A percentile compares a stretch with the other conserved stretches of the same genome.
Evolutionary conservation across 2,797 vertebrate genomes (phyloP).

Genomic region (Adelosebastes latens): DNA sequence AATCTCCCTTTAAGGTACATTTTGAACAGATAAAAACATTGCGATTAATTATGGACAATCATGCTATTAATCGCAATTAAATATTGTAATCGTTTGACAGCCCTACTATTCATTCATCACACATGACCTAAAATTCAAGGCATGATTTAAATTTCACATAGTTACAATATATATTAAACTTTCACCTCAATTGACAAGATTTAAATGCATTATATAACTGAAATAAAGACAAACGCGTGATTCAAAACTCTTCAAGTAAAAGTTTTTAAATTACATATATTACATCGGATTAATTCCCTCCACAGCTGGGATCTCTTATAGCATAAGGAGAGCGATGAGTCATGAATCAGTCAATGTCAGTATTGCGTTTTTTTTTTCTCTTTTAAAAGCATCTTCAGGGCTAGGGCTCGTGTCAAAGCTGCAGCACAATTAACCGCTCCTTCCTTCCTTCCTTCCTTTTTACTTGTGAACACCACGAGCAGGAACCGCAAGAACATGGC

Average conservation of each 20-base stretch:
- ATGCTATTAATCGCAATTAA: too few species aligned
- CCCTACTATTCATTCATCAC: background rate
- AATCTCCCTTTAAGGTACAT: too few species aligned
- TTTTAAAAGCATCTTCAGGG: background rate
- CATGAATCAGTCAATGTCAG: slow-evolving; percentile 22
- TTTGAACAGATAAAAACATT: too few species aligned
- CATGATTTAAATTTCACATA: too few species aligned
- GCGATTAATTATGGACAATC: too few species aligned
- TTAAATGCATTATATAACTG: background rate
- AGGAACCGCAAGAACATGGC: background rate
- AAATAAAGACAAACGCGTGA: background rate
- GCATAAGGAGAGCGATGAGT: background rate
- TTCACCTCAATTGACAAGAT: background rate
- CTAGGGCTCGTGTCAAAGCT: background rate
- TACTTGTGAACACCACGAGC: background rate
- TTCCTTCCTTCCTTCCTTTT: slow-evolving; percentile 1
- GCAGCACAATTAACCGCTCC: background rate
- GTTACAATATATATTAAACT: background rate
- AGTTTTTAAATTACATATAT: slow-evolving; percentile 4
- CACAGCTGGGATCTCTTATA: background rate
- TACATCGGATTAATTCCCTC: background rate
- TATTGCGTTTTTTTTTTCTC: background rate
- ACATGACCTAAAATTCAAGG: background rate
- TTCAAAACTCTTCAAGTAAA: background rate
- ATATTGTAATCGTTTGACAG: too few species aligned